These are phyloP conservation scores for Sesia bembeciformis DNA, from an alignment of 2,888 invertebrate genomes.

Conservation along the genomic window DNA sequence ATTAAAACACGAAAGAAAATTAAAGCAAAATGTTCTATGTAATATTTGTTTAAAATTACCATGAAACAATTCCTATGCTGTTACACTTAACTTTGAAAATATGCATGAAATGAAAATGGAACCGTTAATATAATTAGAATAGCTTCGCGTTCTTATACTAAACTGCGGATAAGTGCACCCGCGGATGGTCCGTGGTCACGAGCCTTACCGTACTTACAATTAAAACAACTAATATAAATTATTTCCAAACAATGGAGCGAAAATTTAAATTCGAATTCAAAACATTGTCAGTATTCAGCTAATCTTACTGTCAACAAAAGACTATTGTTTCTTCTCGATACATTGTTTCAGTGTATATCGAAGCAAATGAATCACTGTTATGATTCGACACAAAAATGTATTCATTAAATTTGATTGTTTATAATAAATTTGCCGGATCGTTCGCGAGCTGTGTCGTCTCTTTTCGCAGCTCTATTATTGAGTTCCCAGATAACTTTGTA, in stretches of 20 bases:
- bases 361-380: constrained; percentile 68
- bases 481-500: no score
- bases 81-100: no score
- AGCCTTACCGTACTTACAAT: not conserved
- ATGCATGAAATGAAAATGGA: no score
- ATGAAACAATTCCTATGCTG: no score
- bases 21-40: no score
- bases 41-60: no score
- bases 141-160: no score
- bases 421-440: constrained; percentile 27
- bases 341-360: constrained; percentile 67
- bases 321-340: constrained; percentile 63
- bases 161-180: no score
- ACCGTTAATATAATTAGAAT: no score
- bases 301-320: constrained; percentile 69
- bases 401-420: constrained; percentile 66
- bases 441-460: not conserved
- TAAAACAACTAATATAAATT: constrained; percentile 10
- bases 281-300: constrained; percentile 71
- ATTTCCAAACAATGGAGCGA: constrained; percentile 63
- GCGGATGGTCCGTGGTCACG: no score
- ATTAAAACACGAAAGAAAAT: no score
- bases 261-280: constrained; percentile 57
- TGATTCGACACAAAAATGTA: constrained; percentile 64
- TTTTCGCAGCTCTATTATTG: no score